phyloP scores from a whole-genome alignment of 2,797 vertebrate genomes.

The Coluber constrictor region DNA sequence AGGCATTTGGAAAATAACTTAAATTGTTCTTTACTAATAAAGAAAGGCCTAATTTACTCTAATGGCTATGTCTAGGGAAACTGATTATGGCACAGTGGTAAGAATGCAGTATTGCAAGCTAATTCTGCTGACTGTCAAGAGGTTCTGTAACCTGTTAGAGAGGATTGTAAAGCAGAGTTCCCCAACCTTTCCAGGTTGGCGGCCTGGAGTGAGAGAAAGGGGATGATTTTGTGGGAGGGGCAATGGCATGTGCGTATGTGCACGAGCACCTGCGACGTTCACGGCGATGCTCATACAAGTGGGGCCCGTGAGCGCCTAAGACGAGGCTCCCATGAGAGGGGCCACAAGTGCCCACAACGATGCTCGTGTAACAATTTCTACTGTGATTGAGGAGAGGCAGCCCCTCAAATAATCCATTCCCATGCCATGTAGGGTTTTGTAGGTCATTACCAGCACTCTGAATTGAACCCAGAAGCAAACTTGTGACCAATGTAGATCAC shows the following conservation, averaged over 20 bases:
- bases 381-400: background rate
- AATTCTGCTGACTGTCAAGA: background rate
- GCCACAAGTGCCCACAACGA: too few relatives aligned
- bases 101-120: background rate
- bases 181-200: too few relatives aligned
- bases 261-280: too few relatives aligned
- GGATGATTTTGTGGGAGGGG: too few relatives aligned
- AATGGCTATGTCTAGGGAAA: background rate
- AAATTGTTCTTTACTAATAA: background rate
- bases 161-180: background rate
- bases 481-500: background rate
- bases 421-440: background rate
- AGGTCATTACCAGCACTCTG: background rate
- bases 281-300: too few relatives aligned
- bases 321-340: too few relatives aligned
- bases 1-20: background rate
- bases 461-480: background rate
- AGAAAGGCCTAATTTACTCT: background rate
- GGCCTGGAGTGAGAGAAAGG: too few relatives aligned
- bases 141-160: background rate
- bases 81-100: background rate
- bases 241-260: too few relatives aligned
- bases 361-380: too few relatives aligned
- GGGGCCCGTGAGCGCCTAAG: too few relatives aligned
- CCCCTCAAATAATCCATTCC: background rate